Evolutionary conservation across 2,797 vertebrate species (phyloP).

Genomic region (Hippopotamyrus pictus): DNA sequence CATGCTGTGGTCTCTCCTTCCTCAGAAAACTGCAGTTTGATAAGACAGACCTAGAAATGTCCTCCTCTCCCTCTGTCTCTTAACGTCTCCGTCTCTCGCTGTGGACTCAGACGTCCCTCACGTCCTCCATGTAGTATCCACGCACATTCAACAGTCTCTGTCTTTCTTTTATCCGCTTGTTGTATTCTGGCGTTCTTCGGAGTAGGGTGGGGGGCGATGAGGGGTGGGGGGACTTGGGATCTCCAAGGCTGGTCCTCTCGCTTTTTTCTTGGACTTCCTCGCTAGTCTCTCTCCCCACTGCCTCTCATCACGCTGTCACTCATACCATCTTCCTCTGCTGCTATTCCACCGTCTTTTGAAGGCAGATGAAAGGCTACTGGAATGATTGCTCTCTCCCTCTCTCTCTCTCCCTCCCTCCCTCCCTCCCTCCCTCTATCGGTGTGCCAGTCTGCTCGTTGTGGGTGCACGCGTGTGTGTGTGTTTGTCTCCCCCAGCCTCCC

Average conservation of each 20-base stretch:
- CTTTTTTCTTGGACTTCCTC: slow-evolving; percentile 26
- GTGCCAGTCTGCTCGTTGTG: neutral
- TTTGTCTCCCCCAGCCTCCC: slow-evolving; percentile 35
- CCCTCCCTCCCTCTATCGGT: neutral
- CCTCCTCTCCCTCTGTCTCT: neutral
- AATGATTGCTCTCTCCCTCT: neutral
- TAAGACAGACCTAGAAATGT: slow-evolving; percentile 38
- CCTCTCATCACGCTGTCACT: slow-evolving; percentile 6
- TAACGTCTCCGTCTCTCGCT: slow-evolving; percentile 23
- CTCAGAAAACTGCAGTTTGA: slow-evolving; percentile 23
- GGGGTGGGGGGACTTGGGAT: slow-evolving; percentile 55
- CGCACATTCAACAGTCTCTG: slow-evolving; percentile 51
- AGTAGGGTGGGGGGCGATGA: slow-evolving; percentile 54
- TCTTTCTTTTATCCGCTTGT: slow-evolving; percentile 22
- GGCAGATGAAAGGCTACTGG: slow-evolving; percentile 12
- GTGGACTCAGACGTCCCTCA: slow-evolving; percentile 41
- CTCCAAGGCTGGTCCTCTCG: slow-evolving; percentile 32
- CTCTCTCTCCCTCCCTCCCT: slow-evolving; percentile 7
- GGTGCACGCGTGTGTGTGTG: neutral
- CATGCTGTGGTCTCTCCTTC: slow-evolving; percentile 6
- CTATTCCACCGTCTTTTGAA: slow-evolving; percentile 13
- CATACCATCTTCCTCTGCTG: neutral
- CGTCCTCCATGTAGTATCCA: slow-evolving; percentile 42
- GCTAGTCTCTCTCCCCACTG: slow-evolving; percentile 22
- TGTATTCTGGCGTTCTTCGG: slow-evolving; percentile 54